Base-by-base conservation (phyloP, 2,113 vertebrate species). In the Erythrolamprus reginae region DNA sequence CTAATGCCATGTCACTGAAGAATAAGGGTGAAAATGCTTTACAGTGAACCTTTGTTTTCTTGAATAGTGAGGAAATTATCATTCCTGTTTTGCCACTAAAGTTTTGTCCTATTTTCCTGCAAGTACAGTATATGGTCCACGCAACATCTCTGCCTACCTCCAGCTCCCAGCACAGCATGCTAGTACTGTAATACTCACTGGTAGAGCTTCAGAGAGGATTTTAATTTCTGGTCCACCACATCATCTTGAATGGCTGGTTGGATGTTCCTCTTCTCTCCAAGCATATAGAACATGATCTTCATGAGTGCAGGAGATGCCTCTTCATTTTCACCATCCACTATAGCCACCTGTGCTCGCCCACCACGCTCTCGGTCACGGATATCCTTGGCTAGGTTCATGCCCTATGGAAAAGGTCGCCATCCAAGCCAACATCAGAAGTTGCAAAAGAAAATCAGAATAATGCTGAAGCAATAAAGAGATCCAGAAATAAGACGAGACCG, bases 361-460 rank as follows among this genome's bases (percentile, higher is more conserved):
- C 97, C 98, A 0, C 98, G 97, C 89, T 98, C 98, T 87, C 97
- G 96, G 94, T 98, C 98, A 1, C 98, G 97, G 93, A 98, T 98
- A 90, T 98, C 98, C 93, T 98, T 98, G 48, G 98, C 98, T 92
- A 98, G 94, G 56, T 92, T 98, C 98, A 98, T 98, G 0, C 96
- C 98, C 98, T 98, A 93, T 33, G 88, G n/a, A 55, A 95, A 45
- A 56, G n/a, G 70, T n/a, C 10, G 45, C n/a, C n/a, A 58, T 17
- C n/a, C 38, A 83, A 45, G 33, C 7, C 28, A 33, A 53, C 4
- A 4, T 90, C 24, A 48, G 87, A 65, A 50, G 61, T 10, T 65
- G 50, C 0, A 21, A 51, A 50, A 65, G 13, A 4, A 56, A 33
- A 26, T 19, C 6, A 65, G 17, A 28, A 50, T 15, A 52, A 70